Evolutionary conservation across 2,888 invertebrate species (phyloP).

Genomic region (Synergus itoensis): DNA sequence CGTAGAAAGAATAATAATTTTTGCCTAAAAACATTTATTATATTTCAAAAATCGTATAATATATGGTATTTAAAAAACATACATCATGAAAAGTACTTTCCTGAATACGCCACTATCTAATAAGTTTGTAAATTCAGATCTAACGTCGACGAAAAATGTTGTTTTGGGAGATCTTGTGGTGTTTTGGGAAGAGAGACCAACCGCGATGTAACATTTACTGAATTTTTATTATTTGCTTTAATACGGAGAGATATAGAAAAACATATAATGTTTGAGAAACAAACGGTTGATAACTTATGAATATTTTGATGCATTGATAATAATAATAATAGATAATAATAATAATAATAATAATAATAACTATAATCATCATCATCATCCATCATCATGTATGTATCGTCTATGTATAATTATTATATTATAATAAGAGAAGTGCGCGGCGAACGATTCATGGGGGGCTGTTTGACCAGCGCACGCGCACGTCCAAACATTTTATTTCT

Average conservation of each 20-base stretch:
- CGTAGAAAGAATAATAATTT: constrained; percentile 30
- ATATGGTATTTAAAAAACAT: constrained; percentile 40
- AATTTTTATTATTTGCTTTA: constrained; percentile 77
- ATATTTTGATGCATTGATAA: constrained; percentile 77
- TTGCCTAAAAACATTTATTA: constrained; percentile 41
- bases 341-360: background rate
- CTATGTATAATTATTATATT: constrained; percentile 77
- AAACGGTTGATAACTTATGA: constrained; percentile 76
- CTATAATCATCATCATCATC: constrained; percentile 63
- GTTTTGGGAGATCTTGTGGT: constrained; percentile 20
- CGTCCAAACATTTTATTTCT: constrained; percentile 67
- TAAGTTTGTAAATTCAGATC: constrained; percentile 34
- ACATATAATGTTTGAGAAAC: constrained; percentile 77
- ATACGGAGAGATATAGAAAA: constrained; percentile 77
- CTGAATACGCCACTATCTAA: constrained; percentile 37
- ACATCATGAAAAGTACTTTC: constrained; percentile 35
- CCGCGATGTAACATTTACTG: constrained; percentile 74
- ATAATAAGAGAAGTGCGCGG: constrained; percentile 74
- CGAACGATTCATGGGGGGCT: constrained; percentile 68
- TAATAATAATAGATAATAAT: constrained; percentile 67
- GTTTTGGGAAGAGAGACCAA: constrained; percentile 32
- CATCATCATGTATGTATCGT: constrained; percentile 70
- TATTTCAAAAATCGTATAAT: constrained; percentile 41
- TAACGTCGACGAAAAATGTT: constrained; percentile 25
- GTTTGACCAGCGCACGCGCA: constrained; percentile 71